Conservation (phyloP, 2,888 invertebrate species). For the Drosophila leonis region DNA sequence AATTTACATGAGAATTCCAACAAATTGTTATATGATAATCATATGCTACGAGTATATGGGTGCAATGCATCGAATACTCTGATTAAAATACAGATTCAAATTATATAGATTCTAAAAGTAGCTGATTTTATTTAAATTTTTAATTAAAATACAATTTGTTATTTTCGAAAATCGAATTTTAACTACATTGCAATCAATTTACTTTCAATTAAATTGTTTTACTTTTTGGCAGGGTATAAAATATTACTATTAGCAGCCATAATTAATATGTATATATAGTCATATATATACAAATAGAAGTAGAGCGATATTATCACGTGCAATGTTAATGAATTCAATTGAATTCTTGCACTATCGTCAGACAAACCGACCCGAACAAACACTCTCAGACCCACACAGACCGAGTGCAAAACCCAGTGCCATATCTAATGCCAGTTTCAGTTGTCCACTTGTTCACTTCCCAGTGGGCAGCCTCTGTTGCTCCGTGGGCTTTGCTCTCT, state of each 20-base stretch:
- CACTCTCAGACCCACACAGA: slow-evolving; percentile 15
- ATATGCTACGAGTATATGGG: not conserved
- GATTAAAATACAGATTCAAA: not conserved
- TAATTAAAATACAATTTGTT: too few species aligned
- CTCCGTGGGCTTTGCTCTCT: slow-evolving; percentile 73
- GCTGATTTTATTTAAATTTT: not conserved
- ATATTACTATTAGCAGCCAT: not conserved
- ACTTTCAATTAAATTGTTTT: not conserved
- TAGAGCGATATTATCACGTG: slow-evolving; percentile 71
- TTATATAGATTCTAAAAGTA: not conserved
- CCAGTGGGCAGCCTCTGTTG: slow-evolving; percentile 55
- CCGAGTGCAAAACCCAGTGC: slow-evolving; percentile 3
- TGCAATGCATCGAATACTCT: not conserved
- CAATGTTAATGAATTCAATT: slow-evolving; percentile 77
- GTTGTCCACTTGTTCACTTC: slow-evolving; percentile 22
- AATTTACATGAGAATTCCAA: slow-evolving; percentile 77
- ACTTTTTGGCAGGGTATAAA: slow-evolving; percentile 6
- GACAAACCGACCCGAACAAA: slow-evolving; percentile 45
- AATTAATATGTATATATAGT: slow-evolving; percentile 25
- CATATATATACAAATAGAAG: slow-evolving; percentile 62
- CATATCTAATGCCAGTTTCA: slow-evolving; percentile 25
- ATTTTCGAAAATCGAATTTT: not conserved
- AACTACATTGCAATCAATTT: too few species aligned
- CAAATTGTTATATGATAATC: slow-evolving; percentile 67
- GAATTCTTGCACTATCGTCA: slow-evolving; percentile 60